Evolutionary conservation across 2,888 invertebrate genomes (phyloP), one percentile per base, ranked within the genome.

Genomic region (Ceraclea dissimilis): DNA sequence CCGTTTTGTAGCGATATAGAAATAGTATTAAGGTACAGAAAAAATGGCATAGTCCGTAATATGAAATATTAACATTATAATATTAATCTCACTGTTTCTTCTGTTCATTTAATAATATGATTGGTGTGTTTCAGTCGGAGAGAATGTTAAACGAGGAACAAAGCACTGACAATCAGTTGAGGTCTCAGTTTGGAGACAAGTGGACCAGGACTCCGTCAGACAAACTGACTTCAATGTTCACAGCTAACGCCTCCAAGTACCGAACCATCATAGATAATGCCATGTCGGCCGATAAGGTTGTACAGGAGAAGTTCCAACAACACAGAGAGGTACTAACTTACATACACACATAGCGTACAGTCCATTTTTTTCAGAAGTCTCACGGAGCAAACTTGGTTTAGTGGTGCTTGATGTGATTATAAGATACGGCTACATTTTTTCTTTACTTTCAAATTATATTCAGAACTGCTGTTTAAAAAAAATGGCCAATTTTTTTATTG

Each of bases 221-320:
- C 20, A 85, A 86, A 69, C 81, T 99, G 56, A 98, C 96, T 0
- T 90, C 88, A 67, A 89, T 93, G 67, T 90, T 97, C 70, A 82
- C 85, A 63, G 81, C 85, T 52, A 97, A 96, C 76, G 83, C 90
- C n/a, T 82, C 83, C 65, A 97, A 97, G 74, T 99, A 98, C 75
- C 81, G 90, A 39, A 87, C 86, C 70, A 94, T 97, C 67, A 89
- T 98, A 63, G 86, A 88, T 70, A 96, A 93, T 69, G 97, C 97
- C 39, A 82, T 91, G 62, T 75, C 79, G 66, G 86, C 86, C 50
- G 93, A 94, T 73, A 79, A 84, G 75, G 83, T 89, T 65, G 92
- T 98, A 62, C 85, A 86, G 63, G 86, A 90, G 65, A 96, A 95
- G 76, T 94, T 88, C 70, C 85, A 85, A 63, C 75, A 76, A 26